These are phyloP conservation scores for Mormyrus iriodes DNA, from an alignment of 2,113 vertebrate species.

Conservation along the genomic window DNA sequence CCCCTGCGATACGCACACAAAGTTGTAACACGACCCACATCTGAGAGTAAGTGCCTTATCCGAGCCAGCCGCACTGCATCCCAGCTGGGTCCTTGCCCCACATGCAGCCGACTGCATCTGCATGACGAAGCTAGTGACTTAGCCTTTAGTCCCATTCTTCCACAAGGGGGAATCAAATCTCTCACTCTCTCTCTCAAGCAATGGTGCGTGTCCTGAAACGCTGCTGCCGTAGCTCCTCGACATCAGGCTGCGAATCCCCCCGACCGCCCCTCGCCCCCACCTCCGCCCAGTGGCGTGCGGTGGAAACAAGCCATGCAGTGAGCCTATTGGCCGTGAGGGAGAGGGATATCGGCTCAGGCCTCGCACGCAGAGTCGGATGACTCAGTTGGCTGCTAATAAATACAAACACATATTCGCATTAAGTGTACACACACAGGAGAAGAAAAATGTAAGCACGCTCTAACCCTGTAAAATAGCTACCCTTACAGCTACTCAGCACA, in stretches of 20 bases:
- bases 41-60: constrained; percentile 1
- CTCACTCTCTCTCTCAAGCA: background rate
- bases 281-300: background rate
- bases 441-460: background rate
- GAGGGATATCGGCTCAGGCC: background rate
- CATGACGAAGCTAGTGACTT: background rate
- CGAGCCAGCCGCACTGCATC: background rate
- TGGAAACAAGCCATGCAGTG: background rate
- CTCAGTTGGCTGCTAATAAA: background rate
- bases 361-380: background rate
- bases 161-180: background rate
- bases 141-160: background rate
- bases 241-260: background rate
- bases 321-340: background rate
- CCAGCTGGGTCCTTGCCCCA: background rate
- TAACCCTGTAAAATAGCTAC: background rate
- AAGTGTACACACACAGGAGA: background rate
- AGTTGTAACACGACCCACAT: background rate
- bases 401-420: constrained; percentile 2
- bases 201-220: background rate
- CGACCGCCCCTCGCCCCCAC: background rate
- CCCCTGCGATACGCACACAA: background rate
- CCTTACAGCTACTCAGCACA: background rate
- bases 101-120: background rate
- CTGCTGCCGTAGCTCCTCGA: background rate